Conservation (phyloP, 1,140 invertebrate species). For the Drosophila sechellia region DNA sequence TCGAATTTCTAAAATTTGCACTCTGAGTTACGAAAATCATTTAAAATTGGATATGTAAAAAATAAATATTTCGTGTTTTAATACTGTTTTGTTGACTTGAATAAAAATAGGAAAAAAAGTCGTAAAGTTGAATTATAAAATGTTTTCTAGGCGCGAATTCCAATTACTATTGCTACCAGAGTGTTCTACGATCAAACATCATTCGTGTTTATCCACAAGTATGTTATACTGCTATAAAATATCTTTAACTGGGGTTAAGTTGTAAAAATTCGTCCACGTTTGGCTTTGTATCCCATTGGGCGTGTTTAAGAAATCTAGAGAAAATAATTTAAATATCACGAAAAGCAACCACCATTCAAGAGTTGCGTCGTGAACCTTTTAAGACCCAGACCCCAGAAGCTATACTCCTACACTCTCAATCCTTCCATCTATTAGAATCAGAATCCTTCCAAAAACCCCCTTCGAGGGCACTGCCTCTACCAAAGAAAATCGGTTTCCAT, state of each 20-base stretch:
- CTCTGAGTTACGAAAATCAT: no score
- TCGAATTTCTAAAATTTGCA: no score
- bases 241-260: background rate
- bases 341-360: slow-evolving; percentile 63
- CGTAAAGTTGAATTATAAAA: no score
- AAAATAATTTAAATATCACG: slow-evolving; percentile 53
- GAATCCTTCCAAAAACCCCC: slow-evolving; percentile 23
- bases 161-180: no score
- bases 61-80: no score
- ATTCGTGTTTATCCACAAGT: no score
- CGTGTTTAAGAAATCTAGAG: background rate
- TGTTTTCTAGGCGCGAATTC: no score
- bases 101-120: no score
- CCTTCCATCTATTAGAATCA: slow-evolving; percentile 3
- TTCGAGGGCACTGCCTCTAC: slow-evolving; percentile 7
- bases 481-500: slow-evolving; percentile 49
- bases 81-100: no score
- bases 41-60: no score
- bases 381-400: slow-evolving; percentile 4
- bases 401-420: slow-evolving; percentile 2
- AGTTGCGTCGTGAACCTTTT: slow-evolving; percentile 16
- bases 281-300: background rate
- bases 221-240: no score
- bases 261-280: background rate
- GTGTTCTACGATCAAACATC: no score